Evolutionary conservation across 2,797 vertebrate genomes (phyloP).

Genomic region (Dermochelys coriacea): DNA sequence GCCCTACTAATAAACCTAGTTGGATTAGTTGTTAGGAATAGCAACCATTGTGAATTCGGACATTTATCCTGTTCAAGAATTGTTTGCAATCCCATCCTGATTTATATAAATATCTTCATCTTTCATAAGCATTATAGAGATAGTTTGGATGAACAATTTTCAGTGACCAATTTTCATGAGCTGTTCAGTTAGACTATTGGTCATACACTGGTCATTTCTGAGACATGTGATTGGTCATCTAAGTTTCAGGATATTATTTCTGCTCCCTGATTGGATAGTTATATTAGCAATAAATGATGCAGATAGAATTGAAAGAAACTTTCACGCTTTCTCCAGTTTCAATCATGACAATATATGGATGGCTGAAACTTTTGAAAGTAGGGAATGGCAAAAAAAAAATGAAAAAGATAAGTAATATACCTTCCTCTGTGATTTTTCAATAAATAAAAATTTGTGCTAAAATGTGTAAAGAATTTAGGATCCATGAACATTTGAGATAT

Average conservation of each 20-base stretch:
- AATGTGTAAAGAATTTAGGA: background rate
- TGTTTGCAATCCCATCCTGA: background rate
- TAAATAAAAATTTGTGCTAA: background rate
- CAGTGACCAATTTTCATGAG: background rate
- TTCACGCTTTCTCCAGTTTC: background rate
- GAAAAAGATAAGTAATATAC: background rate
- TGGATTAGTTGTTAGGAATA: conserved; percentile 9
- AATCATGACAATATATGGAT: background rate
- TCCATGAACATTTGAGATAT: background rate
- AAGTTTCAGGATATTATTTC: background rate
- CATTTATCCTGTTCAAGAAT: background rate
- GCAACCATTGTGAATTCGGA: background rate
- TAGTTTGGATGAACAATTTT: background rate
- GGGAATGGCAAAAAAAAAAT: background rate
- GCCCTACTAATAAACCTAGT: conserved; percentile 5
- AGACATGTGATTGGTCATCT: background rate
- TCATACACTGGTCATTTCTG: background rate
- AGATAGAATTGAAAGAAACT: background rate
- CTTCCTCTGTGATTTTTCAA: background rate
- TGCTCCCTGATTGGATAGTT: background rate
- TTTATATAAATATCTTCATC: background rate
- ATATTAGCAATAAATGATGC: background rate
- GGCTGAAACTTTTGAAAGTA: background rate
- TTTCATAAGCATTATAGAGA: background rate
- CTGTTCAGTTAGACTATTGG: background rate